Base-by-base conservation (phyloP, 2,797 vertebrate species). In the Coracias cyanogaster region DNA sequence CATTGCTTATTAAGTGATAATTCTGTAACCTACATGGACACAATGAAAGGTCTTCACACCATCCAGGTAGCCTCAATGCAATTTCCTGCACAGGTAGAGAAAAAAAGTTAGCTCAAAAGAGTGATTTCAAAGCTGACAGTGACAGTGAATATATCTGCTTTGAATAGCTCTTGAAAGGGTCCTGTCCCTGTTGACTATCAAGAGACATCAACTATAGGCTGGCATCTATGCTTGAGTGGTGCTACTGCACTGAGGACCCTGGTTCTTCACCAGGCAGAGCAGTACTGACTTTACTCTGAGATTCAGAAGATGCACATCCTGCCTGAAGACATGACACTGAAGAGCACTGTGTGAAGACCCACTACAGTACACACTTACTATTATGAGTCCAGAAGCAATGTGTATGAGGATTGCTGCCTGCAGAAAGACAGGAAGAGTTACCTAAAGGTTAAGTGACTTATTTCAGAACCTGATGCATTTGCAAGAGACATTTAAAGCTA, bases 391-490 rank as follows among this genome's bases (percentile, higher is more conserved):
- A 52, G 54, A 10, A 67, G 9, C 20, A 37, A 4, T 1, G 29
- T 65, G 26, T 41, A 11, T 20, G 52, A 45, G 43, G 35, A 51
- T n/a, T 49, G 12, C 37, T 52, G 22, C 22, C 33, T 76, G 55
- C 35, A 62, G 55, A 26, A 79, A 35, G n/a, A 24, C 11, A 49
- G 29, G 3, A 80, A 71, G 49, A 57, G 33, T 41, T 89, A 60
- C 55, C 43, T 65, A 80, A 80, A 91, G 39, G 78, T 87, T 82
- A 91, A 93, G 61, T 58, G 80, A 88, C 70, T 61, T 86, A 49
- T 89, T 89, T 89, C 77, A 89, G 49, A 79, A 45, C 10, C 55
- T 41, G 20, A 55, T 29, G 7, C 28, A 54, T 88, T 89, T 90
- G 21, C 29, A 85, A 71, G 70, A 80, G 41, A 48, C 15, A 58